Evolutionary conservation across 1,140 invertebrate genomes (phyloP).

Genomic region (Calosoma granatense): DNA sequence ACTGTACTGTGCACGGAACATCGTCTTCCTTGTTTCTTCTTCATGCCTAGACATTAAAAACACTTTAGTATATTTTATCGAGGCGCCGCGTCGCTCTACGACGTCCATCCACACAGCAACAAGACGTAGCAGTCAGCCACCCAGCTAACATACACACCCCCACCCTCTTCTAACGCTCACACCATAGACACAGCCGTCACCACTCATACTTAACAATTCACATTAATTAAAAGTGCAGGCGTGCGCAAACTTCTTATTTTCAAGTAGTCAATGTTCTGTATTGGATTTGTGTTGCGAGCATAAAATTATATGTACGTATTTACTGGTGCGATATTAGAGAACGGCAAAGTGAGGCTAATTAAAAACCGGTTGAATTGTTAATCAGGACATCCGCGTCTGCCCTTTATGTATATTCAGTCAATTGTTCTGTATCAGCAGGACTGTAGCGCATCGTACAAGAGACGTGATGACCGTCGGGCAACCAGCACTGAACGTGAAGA

Average conservation of each 20-base stretch:
- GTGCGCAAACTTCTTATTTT: not conserved
- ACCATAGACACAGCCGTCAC: not conserved
- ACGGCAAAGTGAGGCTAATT: not conserved
- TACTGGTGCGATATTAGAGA: not conserved
- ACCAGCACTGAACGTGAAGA: too few species aligned
- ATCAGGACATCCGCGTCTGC: not conserved
- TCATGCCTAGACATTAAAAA: not conserved
- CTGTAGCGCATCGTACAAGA: too few species aligned
- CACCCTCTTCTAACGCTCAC: too few species aligned
- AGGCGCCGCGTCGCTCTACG: not conserved
- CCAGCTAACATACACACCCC: too few species aligned
- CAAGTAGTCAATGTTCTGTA: not conserved
- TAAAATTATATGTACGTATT: not conserved
- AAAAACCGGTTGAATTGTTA: conserved; percentile 3
- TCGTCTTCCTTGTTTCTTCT: too few species aligned
- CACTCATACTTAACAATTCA: not conserved
- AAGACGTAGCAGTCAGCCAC: not conserved
- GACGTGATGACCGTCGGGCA: too few species aligned
- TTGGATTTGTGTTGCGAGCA: not conserved
- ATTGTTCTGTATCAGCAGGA: too few species aligned
- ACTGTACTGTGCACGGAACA: too few species aligned
- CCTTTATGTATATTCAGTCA: too few species aligned
- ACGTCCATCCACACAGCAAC: not conserved
- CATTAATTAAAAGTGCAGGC: not conserved
- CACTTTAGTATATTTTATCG: conserved; percentile 6